Conservation (phyloP, 2,888 invertebrate genomes). For the Euphydryas editha region DNA sequence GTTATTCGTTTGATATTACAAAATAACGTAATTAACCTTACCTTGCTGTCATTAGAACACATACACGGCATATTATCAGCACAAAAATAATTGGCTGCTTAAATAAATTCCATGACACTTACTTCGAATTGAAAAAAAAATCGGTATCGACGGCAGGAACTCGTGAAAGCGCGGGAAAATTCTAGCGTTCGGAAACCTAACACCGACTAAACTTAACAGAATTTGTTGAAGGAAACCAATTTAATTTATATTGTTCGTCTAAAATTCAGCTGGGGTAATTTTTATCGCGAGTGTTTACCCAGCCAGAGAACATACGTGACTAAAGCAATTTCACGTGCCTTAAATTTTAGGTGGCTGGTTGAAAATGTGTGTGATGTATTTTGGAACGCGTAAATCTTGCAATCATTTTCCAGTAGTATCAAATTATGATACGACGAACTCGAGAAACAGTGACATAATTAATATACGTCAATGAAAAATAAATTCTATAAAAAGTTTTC, state of each 20-base stretch:
- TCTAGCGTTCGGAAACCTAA: conserved; percentile 38
- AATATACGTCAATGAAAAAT: not conserved
- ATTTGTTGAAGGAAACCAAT: not conserved
- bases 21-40: conserved; percentile 31
- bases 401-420: conserved; percentile 54
- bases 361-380: conserved; percentile 69
- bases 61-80: conserved; percentile 48
- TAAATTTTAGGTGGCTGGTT: conserved; percentile 71
- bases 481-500: not conserved
- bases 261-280: conserved; percentile 18
- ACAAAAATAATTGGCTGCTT: conserved; percentile 49
- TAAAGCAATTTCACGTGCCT: conserved; percentile 68
- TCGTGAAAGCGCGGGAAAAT: conserved; percentile 64
- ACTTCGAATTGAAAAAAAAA: conserved; percentile 63
- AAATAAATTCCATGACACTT: conserved; percentile 60
- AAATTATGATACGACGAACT: conserved; percentile 45
- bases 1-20: conserved; percentile 18
- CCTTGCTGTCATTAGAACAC: conserved; percentile 31
- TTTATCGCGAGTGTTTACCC: conserved; percentile 58
- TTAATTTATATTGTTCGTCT: conserved; percentile 14
- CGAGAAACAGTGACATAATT: conserved; percentile 4
- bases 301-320: conserved; percentile 73
- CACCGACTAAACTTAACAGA: not conserved
- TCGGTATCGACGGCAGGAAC: conserved; percentile 58
- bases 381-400: conserved; percentile 64